A percentile compares a stretch with the other conserved stretches of the same genome.
phyloP scores from a whole-genome alignment of 92 coral and sea anemone genomes.

The Metridium senile region DNA sequence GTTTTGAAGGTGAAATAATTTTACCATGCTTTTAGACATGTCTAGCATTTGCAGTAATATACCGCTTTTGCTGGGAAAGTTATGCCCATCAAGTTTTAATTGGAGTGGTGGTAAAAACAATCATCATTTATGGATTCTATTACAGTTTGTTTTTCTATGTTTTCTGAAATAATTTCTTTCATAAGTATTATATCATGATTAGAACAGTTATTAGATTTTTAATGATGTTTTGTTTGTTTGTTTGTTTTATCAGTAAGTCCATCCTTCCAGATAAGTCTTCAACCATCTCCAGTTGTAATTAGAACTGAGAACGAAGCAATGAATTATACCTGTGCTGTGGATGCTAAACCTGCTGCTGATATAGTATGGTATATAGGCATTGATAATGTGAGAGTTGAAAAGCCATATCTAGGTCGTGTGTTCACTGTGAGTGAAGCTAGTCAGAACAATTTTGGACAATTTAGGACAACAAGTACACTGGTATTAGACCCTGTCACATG shows the following conservation, averaged over 20 bases:
- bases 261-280: conserved; percentile 21
- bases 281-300: conserved; percentile 21
- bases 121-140: no score
- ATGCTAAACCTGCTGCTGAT: conserved; percentile 69
- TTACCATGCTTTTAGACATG: no score
- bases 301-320: conserved; percentile 55
- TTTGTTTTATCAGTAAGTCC: conserved; percentile 14
- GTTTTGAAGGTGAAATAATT: no score
- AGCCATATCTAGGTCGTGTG: conserved; percentile 37
- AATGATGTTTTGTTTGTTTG: background rate
- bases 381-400: conserved; percentile 47
- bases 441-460: conserved; percentile 8
- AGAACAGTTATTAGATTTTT: background rate
- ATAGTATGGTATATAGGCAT: conserved; percentile 68
- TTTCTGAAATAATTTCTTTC: no score
- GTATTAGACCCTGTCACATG: conserved; percentile 33
- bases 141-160: no score
- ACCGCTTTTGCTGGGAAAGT: no score
- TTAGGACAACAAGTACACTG: conserved; percentile 26
- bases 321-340: conserved; percentile 66
- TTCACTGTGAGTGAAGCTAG: background rate
- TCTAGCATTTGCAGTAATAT: no score
- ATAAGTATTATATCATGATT: no score
- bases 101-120: no score
- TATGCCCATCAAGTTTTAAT: no score